These are phyloP conservation scores for Prochilodus magdalenae DNA, from an alignment of 2,113 vertebrate genomes.

Conservation along the genomic window DNA sequence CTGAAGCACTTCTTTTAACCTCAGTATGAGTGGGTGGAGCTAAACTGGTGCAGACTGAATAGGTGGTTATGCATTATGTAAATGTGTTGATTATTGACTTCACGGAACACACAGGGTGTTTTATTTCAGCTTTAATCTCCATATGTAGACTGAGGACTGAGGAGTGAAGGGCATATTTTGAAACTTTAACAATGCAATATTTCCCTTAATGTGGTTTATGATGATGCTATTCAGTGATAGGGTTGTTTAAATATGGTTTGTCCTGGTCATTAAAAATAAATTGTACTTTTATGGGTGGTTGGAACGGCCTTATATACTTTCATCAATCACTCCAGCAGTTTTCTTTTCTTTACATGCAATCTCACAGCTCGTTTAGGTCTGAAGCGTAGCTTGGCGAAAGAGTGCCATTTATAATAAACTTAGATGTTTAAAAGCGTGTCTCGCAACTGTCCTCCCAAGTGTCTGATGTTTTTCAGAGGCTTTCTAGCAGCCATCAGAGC, in stretches of 20 bases:
- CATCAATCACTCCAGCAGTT: not conserved
- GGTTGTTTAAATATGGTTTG: not conserved
- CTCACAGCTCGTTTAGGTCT: slow-evolving; percentile 8
- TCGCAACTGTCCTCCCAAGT: slow-evolving; percentile 53
- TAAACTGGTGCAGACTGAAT: not conserved
- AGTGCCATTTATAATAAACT: slow-evolving; percentile 33
- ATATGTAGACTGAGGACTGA: no score
- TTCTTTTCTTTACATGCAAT: not conserved
- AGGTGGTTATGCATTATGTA: no score
- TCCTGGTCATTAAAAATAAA: not conserved
- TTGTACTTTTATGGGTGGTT: not conserved
- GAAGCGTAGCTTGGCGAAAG: not conserved
- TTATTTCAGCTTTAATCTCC: no score
- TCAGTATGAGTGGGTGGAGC: not conserved
- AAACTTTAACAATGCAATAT: no score
- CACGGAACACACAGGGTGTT: no score
- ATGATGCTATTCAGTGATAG: not conserved
- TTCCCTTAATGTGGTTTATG: not conserved
- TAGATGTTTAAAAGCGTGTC: slow-evolving; percentile 25
- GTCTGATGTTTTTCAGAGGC: slow-evolving; percentile 25
- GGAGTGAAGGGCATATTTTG: no score
- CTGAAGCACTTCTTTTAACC: not conserved
- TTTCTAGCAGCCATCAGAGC: slow-evolving; percentile 35
- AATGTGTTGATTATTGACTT: no score
- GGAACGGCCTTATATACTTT: not conserved